Percentiles rank a stretch among this genome's conserved stretches.
Conservation (phyloP, 2,113 vertebrate genomes). For the Capreolus pygargus region DNA sequence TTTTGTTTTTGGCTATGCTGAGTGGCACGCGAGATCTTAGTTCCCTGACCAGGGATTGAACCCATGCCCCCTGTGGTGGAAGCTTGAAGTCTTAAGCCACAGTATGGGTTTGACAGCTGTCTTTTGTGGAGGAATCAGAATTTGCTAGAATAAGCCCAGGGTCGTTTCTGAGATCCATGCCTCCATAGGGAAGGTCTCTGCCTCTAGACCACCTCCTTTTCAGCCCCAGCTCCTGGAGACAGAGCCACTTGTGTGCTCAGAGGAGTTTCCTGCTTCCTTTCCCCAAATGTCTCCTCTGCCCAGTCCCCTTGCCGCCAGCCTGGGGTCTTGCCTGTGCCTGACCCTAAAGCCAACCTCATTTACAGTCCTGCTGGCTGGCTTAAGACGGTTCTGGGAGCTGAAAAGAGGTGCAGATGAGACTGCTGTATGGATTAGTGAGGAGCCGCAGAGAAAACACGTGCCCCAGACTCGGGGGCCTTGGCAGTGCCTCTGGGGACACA, state of each 20-base stretch:
- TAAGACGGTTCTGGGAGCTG: constrained; percentile 55
- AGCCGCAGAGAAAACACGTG: constrained; percentile 73
- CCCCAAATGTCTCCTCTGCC: background rate
- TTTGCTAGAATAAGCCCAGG: background rate
- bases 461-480: constrained; percentile 80
- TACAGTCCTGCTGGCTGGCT: constrained; percentile 73
- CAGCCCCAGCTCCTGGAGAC: background rate
- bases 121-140: background rate
- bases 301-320: background rate
- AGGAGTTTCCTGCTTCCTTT: background rate
- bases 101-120: background rate
- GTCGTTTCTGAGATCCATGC: background rate
- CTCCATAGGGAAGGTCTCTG: background rate
- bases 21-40: background rate
- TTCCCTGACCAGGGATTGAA: background rate
- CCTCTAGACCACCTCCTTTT: background rate
- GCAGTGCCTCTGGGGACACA: constrained; percentile 74
- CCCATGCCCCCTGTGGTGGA: background rate
- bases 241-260: background rate
- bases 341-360: constrained; percentile 77
- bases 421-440: constrained; percentile 70
- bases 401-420: constrained; percentile 73
- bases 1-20: background rate
- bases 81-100: background rate
- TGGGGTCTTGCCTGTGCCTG: background rate